Conservation (phyloP, 2,888 invertebrate species). For the Drosophila infuscata region DNA sequence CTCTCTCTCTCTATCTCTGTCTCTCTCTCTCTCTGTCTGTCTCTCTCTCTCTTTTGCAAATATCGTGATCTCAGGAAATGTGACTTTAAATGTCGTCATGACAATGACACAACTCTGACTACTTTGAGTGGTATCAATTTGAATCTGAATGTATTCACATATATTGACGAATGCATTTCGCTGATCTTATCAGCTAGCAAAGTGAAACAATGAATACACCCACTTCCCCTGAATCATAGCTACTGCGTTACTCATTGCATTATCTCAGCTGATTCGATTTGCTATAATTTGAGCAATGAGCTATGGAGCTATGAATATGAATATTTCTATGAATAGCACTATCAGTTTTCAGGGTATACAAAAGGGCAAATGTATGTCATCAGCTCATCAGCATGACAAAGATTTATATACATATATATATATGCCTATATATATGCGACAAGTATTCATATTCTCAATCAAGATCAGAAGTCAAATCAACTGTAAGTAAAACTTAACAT, state of each 20-base stretch:
- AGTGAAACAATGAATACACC: background rate
- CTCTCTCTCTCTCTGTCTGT: background rate
- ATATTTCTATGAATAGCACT: background rate
- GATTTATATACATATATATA: background rate
- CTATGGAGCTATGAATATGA: background rate
- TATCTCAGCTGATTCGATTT: background rate
- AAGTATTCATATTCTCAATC: background rate
- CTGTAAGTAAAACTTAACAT: background rate
- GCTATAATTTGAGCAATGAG: background rate
- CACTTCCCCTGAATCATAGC: background rate
- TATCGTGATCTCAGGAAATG: constrained; percentile 7
- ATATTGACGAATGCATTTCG: background rate
- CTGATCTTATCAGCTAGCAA: background rate
- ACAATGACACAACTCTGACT: constrained; percentile 11
- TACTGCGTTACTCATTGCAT: background rate
- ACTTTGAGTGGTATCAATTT: background rate
- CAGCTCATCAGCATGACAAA: background rate
- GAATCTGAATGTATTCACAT: background rate
- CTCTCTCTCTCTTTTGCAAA: too few species aligned
- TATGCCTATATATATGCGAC: background rate
- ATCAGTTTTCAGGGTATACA: background rate
- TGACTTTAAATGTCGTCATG: constrained; percentile 41
- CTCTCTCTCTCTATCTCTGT: background rate
- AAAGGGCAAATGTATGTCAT: background rate
- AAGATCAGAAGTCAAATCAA: background rate